Conservation (phyloP, 2,888 invertebrate genomes). For the Drosophila quinaria region DNA sequence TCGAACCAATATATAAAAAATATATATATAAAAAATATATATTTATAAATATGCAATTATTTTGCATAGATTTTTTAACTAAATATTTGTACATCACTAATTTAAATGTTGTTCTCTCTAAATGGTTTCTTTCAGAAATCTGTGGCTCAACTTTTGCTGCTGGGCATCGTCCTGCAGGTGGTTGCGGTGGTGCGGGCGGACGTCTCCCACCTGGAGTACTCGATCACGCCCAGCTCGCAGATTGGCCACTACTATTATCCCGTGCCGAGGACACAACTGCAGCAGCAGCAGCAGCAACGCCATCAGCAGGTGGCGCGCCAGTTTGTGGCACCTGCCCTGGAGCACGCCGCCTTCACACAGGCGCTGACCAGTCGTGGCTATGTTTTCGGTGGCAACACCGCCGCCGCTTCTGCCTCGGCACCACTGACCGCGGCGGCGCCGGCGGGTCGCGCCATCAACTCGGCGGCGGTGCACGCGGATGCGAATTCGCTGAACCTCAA, state of each 20-base stretch:
- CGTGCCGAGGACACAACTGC: conserved; percentile 54
- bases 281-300: conserved; percentile 17
- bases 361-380: conserved; percentile 81
- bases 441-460: conserved; percentile 45
- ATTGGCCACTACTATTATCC: conserved; percentile 78
- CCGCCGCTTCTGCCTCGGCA: conserved; percentile 43
- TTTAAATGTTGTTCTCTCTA: conserved; percentile 31
- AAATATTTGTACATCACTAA: no score
- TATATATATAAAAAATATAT: no score
- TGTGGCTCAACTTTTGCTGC: conserved; percentile 14
- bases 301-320: conserved; percentile 56
- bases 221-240: conserved; percentile 55
- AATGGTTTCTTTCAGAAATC: conserved; percentile 51
- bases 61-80: no score
- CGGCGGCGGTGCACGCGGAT: conserved; percentile 34
- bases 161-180: conserved; percentile 39
- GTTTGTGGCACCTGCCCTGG: conserved; percentile 75
- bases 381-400: conserved; percentile 43
- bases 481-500: conserved; percentile 77
- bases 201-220: conserved; percentile 70
- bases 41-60: no score
- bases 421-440: conserved; percentile 21
- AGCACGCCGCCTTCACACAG: conserved; percentile 80
- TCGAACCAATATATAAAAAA: no score
- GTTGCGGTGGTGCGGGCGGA: conserved; percentile 40